Conservation (phyloP, 2,888 invertebrate genomes). For the Leucophenga montana region DNA sequence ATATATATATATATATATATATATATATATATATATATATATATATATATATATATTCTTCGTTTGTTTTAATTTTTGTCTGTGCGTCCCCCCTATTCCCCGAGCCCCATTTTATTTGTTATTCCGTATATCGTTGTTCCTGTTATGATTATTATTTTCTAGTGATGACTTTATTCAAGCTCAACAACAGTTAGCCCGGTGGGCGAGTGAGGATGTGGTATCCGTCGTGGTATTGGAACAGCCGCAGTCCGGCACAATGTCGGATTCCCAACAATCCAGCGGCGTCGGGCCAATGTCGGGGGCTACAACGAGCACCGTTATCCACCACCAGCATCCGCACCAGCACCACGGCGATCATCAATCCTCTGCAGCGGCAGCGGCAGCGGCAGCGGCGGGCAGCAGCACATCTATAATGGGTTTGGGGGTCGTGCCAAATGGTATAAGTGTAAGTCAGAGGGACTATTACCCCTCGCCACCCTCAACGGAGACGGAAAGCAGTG, state of each 20-base stretch:
- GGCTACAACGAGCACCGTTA: conserved; percentile 74
- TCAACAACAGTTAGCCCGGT: conserved; percentile 96
- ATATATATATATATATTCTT: conserved; percentile 10
- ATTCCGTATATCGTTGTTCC: conserved; percentile 76
- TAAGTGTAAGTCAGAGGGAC: conserved; percentile 74
- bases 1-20: conserved; percentile 13
- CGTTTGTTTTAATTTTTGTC: conserved; percentile 22
- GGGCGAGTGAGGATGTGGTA: conserved; percentile 91
- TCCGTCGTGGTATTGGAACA: conserved; percentile 76
- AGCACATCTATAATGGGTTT: conserved; percentile 67
- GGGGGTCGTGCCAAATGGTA: conserved; percentile 71
- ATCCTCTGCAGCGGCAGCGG: conserved; percentile 66
- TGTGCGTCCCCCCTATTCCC: conserved; percentile 10
- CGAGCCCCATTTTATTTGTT: conserved; percentile 33
- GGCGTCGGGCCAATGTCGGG: conserved; percentile 76
- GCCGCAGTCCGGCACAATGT: conserved; percentile 71
- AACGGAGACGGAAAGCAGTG: conserved; percentile 76
- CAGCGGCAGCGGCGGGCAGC: conserved; percentile 58
- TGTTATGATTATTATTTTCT: conserved; percentile 90
- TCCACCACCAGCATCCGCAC: conserved; percentile 75
- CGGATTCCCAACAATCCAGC: conserved; percentile 75
- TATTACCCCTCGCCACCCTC: conserved; percentile 74
- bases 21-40: conserved; percentile 1
- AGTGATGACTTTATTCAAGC: conserved; percentile 98
- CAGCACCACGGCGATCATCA: conserved; percentile 73